phyloP scores from a whole-genome alignment of 1,140 invertebrate genomes.

The Limonius californicus region DNA sequence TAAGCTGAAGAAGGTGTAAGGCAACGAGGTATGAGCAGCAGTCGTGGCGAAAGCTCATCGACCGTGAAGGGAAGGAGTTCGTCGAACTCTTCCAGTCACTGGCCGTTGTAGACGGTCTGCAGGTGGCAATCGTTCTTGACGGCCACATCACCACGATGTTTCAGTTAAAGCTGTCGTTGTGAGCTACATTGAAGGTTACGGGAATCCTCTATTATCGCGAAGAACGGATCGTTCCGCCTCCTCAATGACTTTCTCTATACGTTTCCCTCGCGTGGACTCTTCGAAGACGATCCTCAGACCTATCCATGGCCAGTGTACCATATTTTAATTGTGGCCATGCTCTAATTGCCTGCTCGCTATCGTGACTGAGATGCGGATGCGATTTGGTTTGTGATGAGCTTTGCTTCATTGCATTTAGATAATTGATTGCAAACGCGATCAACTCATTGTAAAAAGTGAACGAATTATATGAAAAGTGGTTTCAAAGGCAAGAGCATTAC shows the following conservation, averaged over 20 bases:
- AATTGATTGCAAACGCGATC: not conserved
- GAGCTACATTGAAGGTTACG: too few species aligned
- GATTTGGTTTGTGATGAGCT: not conserved
- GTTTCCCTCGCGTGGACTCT: too few species aligned
- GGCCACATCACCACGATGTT: not conserved
- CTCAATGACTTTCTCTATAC: too few species aligned
- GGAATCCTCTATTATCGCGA: too few species aligned
- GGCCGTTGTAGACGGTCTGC: slow-evolving; percentile 17
- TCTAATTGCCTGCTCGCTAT: not conserved
- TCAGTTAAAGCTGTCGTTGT: not conserved
- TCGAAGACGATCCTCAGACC: too few species aligned
- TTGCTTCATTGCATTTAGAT: not conserved
- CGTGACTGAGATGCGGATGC: not conserved
- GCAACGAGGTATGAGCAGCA: slow-evolving; percentile 21
- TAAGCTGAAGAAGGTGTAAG: not conserved
- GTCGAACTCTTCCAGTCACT: slow-evolving; percentile 18
- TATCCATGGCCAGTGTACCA: too few species aligned
- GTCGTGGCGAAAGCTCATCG: slow-evolving; percentile 17
- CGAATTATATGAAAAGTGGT: too few species aligned
- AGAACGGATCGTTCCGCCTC: too few species aligned
- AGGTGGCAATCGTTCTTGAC: slow-evolving; percentile 14
- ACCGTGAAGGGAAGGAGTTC: slow-evolving; percentile 20
- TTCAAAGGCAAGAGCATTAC: too few species aligned
- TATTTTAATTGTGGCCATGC: not conserved
- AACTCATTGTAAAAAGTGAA: too few species aligned